Conservation (phyloP, 1,140 invertebrate genomes). For the Drosophila asahinai region DNA sequence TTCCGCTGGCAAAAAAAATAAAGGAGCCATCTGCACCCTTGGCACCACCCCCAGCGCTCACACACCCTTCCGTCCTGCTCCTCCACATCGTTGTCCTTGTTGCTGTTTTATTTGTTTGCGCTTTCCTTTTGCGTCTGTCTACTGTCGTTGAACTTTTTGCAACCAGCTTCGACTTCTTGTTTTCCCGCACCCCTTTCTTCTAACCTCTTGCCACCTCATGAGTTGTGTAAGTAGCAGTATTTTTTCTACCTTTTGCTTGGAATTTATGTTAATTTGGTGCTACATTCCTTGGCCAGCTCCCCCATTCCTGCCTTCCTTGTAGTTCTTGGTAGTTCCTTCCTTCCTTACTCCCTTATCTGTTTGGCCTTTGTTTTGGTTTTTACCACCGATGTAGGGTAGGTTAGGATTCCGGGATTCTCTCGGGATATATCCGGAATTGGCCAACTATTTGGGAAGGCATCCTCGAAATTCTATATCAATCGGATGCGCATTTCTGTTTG, state of each 20-base stretch:
- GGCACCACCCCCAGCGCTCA: conserved; percentile 12
- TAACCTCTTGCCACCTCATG: conserved; percentile 1
- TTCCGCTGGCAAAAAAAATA: conserved; percentile 15
- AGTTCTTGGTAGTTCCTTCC: conserved; percentile 4
- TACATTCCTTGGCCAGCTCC: conserved; percentile 46
- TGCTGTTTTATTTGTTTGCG: conserved; percentile 39
- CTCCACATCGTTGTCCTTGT: conserved; percentile 17
- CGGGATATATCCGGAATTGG: conserved; percentile 9
- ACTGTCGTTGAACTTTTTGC: conserved; percentile 78
- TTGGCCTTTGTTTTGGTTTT: conserved; percentile 53
- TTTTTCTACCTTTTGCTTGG: conserved; percentile 40
- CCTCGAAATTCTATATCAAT: conserved; percentile 26
- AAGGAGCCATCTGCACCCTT: conserved; percentile 28
- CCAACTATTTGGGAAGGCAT: conserved; percentile 17
- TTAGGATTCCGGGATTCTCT: conserved; percentile 15
- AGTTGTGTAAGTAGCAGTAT: conserved; percentile 36
- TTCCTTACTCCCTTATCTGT: conserved; percentile 36
- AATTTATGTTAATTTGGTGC: conserved; percentile 81
- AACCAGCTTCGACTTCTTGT: conserved; percentile 58
- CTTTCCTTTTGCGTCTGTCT: conserved; percentile 43
- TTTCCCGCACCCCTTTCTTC: not conserved
- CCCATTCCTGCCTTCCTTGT: not conserved
- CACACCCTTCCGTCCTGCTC: conserved; percentile 6
- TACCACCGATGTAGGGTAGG: conserved; percentile 9
- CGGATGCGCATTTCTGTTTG: conserved; percentile 8